Evolutionary conservation across 2,797 vertebrate genomes (phyloP).

Genomic region (Onychomys leucogaster): DNA sequence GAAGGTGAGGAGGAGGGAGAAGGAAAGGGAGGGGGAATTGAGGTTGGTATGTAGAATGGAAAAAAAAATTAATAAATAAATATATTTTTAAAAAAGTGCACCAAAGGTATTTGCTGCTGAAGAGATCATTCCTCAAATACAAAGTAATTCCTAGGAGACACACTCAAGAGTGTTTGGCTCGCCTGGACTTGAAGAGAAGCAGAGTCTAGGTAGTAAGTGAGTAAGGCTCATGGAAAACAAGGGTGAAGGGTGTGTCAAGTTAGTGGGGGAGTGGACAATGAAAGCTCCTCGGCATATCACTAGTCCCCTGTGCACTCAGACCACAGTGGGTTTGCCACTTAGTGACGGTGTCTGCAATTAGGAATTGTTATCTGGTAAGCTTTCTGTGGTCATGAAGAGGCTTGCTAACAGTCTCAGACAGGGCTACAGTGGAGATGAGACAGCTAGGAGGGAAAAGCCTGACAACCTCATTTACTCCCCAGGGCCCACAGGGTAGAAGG

Average conservation of each 20-base stretch:
- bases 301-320: background rate
- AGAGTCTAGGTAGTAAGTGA: too few species aligned
- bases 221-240: background rate
- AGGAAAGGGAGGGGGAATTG: too few species aligned
- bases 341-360: background rate
- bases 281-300: too few species aligned
- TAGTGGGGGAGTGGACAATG: background rate
- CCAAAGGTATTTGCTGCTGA: background rate
- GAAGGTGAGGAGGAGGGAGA: too few species aligned
- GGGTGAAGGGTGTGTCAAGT: background rate
- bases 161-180: background rate
- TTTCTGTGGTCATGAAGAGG: background rate
- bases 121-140: background rate
- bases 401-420: background rate
- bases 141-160: background rate
- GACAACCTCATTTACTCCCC: background rate
- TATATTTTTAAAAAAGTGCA: background rate
- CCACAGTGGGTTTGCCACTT: background rate
- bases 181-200: too few species aligned
- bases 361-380: background rate
- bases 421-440: background rate
- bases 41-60: too few species aligned
- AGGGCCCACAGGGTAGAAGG: too few species aligned
- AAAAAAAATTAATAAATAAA: too few species aligned
- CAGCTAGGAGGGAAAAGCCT: background rate